Percentiles rank a stretch among this genome's conserved stretches.
phyloP scores from a whole-genome alignment of 1,140 invertebrate genomes.

The Calosoma granatense region DNA sequence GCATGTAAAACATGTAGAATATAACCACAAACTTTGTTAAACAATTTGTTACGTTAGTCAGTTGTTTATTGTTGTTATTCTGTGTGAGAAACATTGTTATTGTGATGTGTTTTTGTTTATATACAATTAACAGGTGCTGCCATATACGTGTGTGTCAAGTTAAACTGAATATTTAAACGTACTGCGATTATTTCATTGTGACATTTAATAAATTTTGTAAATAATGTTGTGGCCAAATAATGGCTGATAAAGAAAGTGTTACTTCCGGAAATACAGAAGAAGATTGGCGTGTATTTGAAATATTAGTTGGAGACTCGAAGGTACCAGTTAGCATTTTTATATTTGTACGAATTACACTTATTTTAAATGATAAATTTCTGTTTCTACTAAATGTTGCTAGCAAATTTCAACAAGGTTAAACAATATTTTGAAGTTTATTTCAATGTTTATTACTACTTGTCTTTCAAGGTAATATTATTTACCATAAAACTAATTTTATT shows the following conservation, averaged over 20 bases:
- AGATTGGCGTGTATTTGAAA: conserved; percentile 57
- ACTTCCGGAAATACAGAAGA: conserved; percentile 41
- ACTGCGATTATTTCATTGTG: too few species aligned
- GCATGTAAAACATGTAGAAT: background rate
- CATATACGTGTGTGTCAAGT: too few species aligned
- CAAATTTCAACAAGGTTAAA: too few species aligned
- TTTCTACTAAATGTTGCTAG: too few species aligned
- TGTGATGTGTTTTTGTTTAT: background rate
- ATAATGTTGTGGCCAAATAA: background rate
- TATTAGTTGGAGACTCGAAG: conserved; percentile 42
- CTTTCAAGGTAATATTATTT: too few species aligned
- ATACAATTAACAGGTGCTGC: too few species aligned
- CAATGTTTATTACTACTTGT: too few species aligned
- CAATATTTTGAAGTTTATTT: too few species aligned
- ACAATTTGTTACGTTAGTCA: background rate
- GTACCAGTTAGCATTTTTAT: too few species aligned
- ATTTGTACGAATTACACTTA: too few species aligned
- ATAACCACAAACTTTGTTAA: background rate
- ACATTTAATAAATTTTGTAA: background rate
- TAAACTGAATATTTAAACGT: background rate
- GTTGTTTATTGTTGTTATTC: background rate
- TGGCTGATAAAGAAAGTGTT: conserved; percentile 17
- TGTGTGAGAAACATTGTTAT: background rate
- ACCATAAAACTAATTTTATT: too few species aligned
- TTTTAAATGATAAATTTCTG: too few species aligned